Conservation (phyloP, 2,797 vertebrate species). For the Acanthurus tractus region DNA sequence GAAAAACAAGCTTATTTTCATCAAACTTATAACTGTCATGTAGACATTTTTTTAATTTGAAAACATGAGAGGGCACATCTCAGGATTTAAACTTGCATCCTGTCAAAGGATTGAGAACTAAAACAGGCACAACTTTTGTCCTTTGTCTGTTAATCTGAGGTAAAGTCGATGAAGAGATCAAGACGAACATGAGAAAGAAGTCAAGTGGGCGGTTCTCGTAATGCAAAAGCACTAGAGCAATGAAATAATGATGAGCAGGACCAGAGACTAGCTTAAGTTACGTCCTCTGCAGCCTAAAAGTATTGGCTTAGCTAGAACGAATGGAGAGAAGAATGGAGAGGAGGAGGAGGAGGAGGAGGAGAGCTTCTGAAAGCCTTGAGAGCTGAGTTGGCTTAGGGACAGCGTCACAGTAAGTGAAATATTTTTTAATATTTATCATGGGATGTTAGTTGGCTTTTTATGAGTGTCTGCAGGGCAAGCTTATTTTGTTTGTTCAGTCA, state of each 20-base stretch:
- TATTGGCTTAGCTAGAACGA: constrained; percentile 44
- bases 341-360: constrained; percentile 50
- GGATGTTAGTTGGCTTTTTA: background rate
- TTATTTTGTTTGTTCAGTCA: background rate
- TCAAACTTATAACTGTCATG: background rate
- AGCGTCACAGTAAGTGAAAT: constrained; percentile 59
- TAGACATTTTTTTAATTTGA: background rate
- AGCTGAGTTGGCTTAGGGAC: constrained; percentile 51
- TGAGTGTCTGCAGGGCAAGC: background rate
- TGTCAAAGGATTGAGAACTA: constrained; percentile 2
- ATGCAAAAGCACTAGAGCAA: constrained; percentile 79
- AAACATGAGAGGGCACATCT: background rate
- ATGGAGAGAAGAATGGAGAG: constrained; percentile 60
- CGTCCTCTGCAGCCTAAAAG: constrained; percentile 74
- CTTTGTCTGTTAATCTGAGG: constrained; percentile 13
- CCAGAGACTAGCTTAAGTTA: constrained; percentile 86
- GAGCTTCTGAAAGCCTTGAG: constrained; percentile 48
- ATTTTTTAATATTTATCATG: constrained; percentile 5
- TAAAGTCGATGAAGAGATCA: constrained; percentile 38
- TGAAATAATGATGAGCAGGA: constrained; percentile 89
- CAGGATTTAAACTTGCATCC: constrained; percentile 4
- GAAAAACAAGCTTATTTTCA: background rate
- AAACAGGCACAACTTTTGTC: background rate
- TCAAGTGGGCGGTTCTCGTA: constrained; percentile 72
- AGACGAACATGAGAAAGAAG: constrained; percentile 60